A percentile compares a stretch with the other conserved stretches of the same genome.
These are phyloP conservation scores for Eleginops maclovinus DNA, from an alignment of 2,113 vertebrate genomes.

Conservation along the genomic window DNA sequence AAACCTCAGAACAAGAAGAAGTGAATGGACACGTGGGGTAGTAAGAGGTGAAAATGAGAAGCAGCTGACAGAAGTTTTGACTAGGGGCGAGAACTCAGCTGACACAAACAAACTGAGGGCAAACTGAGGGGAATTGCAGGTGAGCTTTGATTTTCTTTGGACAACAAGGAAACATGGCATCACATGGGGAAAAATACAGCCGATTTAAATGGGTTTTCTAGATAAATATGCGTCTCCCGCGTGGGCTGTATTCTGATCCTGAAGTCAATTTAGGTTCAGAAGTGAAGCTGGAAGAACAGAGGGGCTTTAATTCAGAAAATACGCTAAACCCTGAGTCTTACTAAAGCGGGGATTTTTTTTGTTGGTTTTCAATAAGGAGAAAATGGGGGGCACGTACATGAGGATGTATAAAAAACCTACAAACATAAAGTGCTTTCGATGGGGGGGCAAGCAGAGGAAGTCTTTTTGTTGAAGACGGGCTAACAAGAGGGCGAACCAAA, in stretches of 20 bases:
- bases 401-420: conserved; percentile 6
- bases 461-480: no score
- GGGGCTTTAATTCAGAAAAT: background rate
- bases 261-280: conserved; percentile 4
- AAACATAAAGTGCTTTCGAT: conserved; percentile 80
- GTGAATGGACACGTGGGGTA: conserved; percentile 45
- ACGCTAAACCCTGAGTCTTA: background rate
- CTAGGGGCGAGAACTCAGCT: conserved; percentile 37
- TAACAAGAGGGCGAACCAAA: background rate
- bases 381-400: background rate
- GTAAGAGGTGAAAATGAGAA: conserved; percentile 7
- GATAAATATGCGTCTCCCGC: no score
- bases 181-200: background rate
- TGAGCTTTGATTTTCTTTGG: conserved; percentile 59
- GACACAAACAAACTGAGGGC: conserved; percentile 67
- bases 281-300: background rate
- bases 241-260: background rate
- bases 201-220: background rate
- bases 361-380: background rate
- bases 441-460: conserved; percentile 32
- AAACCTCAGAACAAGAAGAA: conserved; percentile 25
- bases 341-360: background rate
- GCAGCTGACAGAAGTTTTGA: conserved; percentile 10
- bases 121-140: conserved; percentile 29
- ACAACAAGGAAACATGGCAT: conserved; percentile 35